Percentiles rank a stretch among this genome's conserved stretches.
phyloP scores from a whole-genome alignment of 2,797 vertebrate species.

The Cercopithecus petaurista region DNA sequence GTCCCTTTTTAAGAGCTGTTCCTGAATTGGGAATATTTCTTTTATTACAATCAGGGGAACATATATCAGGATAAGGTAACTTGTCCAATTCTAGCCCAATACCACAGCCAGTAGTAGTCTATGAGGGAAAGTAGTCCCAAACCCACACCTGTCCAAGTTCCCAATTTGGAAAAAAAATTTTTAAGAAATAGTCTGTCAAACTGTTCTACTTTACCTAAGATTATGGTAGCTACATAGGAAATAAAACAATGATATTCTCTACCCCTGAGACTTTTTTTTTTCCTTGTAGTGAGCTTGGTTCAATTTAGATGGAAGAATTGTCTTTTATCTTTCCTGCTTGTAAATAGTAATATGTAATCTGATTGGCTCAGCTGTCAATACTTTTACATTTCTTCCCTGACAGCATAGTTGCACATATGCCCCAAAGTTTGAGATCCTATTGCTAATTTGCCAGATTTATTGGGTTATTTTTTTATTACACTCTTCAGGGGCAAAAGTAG shows the following conservation, averaged over 20 bases:
- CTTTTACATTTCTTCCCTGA: slow-evolving; percentile 14
- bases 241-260: slow-evolving; percentile 56
- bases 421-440: slow-evolving; percentile 21
- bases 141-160: slow-evolving; percentile 14
- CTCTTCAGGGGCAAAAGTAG: slow-evolving; percentile 57
- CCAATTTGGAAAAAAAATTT: slow-evolving; percentile 47
- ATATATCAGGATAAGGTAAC: slow-evolving; percentile 37
- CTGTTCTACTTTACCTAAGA: slow-evolving; percentile 67
- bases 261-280: background rate
- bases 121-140: background rate
- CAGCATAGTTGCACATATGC: background rate
- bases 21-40: slow-evolving; percentile 15
- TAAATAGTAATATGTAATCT: background rate
- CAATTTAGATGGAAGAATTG: background rate
- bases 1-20: slow-evolving; percentile 28
- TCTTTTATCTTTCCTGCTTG: slow-evolving; percentile 62
- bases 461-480: background rate
- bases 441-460: slow-evolving; percentile 63
- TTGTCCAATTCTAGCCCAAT: background rate
- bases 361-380: slow-evolving; percentile 28
- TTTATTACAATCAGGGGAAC: slow-evolving; percentile 3
- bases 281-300: slow-evolving; percentile 19
- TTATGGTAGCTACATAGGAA: background rate
- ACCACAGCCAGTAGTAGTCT: background rate
- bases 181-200: slow-evolving; percentile 65